Percentiles rank a stretch among this genome's conserved stretches.
Evolutionary conservation across 1,140 invertebrate species (phyloP).

Genomic region (Bombus cullumanus): DNA sequence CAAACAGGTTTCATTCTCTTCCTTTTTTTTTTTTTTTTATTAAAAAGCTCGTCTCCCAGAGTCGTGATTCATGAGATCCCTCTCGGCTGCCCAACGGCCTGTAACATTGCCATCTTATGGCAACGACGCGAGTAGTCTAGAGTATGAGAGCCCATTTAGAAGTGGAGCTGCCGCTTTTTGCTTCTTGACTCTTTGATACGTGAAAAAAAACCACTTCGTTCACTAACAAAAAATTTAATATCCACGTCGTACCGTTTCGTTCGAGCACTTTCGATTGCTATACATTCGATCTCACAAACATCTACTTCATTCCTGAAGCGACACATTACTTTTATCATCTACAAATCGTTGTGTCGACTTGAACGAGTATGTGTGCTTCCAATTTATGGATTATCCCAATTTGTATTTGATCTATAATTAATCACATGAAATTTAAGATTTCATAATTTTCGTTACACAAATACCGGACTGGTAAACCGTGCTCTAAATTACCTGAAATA

Average conservation of each 20-base stretch:
- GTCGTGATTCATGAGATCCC: conserved; percentile 76
- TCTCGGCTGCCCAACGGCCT: conserved; percentile 75
- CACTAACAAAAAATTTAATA: conserved; percentile 11
- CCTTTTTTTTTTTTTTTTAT: conserved; percentile 32
- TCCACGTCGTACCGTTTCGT: not conserved
- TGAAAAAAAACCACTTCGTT: conserved; percentile 9
- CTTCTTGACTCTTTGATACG: conserved; percentile 28
- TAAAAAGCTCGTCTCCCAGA: conserved; percentile 48
- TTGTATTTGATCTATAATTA: not conserved
- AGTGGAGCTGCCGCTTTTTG: conserved; percentile 52
- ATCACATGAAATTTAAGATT: no score
- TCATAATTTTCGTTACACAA: no score
- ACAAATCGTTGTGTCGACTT: not conserved
- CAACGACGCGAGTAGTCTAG: conserved; percentile 57
- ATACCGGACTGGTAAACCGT: no score
- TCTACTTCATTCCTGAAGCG: not conserved
- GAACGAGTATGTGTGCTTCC: not conserved
- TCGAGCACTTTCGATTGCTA: not conserved
- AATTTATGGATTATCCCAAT: not conserved
- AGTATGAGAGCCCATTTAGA: conserved; percentile 63
- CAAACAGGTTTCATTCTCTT: conserved; percentile 72
- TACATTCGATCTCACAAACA: not conserved
- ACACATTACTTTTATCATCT: conserved; percentile 9
- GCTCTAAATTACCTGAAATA: no score
- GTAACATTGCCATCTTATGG: conserved; percentile 79